Evolutionary conservation across 2,113 vertebrate genomes (phyloP).

Genomic region (Axis porcinus): DNA sequence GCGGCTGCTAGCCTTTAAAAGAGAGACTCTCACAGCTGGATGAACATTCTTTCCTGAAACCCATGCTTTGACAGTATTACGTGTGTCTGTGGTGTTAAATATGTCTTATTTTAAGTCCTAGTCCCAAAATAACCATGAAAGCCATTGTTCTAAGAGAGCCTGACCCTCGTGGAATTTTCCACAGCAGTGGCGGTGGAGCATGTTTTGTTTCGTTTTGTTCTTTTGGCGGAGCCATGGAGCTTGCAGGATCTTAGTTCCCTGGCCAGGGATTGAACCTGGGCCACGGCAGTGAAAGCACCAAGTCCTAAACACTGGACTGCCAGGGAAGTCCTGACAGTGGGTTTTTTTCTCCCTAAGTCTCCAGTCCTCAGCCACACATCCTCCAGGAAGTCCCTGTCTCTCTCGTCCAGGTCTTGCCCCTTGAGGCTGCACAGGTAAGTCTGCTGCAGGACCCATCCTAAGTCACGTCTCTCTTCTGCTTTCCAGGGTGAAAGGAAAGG

Average conservation of each 20-base stretch:
- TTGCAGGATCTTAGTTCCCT: not conserved
- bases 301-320: not conserved
- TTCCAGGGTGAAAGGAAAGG: constrained; percentile 95
- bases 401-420: accelerated
- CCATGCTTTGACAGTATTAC: not conserved
- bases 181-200: accelerated
- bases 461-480: not conserved
- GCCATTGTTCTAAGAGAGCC: not conserved
- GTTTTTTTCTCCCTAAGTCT: not conserved
- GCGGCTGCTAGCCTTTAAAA: not conserved
- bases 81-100: accelerated
- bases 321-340: not conserved
- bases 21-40: not conserved
- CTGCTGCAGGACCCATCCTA: not conserved
- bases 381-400: not conserved
- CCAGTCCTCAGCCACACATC: not conserved
- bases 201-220: not conserved
- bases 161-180: not conserved
- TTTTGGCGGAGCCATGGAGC: accelerated
- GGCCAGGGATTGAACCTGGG: not conserved
- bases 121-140: not conserved
- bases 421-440: accelerated
- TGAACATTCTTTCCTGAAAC: not conserved
- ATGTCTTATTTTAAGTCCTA: not conserved
- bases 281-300: not conserved